Percentiles rank a stretch among this genome's conserved stretches.
Conservation (phyloP, 2,113 vertebrate genomes). For the Rallus limicola region DNA sequence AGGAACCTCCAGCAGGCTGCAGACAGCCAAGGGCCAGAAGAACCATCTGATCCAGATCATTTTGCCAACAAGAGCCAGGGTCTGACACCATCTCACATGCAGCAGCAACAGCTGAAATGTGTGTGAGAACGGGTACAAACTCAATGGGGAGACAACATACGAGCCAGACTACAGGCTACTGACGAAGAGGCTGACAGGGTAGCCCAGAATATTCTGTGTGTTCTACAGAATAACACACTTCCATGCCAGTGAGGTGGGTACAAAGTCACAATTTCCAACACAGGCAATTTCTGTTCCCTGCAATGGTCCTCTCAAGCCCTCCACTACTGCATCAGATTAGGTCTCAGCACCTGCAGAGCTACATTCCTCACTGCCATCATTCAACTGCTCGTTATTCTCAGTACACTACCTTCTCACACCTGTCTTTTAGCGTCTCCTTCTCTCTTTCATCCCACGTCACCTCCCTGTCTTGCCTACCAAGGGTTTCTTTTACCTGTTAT, state of each 20-base stretch:
- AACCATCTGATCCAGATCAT: background rate
- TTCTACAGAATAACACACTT: background rate
- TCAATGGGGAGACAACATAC: background rate
- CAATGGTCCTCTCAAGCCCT: background rate
- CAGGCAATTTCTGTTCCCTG: background rate
- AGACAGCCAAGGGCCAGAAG: background rate
- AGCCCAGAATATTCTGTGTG: too few species aligned
- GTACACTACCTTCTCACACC: background rate
- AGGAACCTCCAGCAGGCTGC: background rate
- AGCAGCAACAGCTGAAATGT: background rate
- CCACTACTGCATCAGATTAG: background rate
- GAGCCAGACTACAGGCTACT: background rate
- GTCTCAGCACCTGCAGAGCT: background rate
- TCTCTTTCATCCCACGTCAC: background rate
- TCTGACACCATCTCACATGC: background rate
- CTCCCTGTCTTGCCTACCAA: background rate
- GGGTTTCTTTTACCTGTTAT: background rate
- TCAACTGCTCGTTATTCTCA: background rate
- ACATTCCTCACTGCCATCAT: background rate
- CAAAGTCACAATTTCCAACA: background rate
- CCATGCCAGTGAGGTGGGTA: background rate
- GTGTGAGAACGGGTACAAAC: background rate
- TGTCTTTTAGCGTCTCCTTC: background rate
- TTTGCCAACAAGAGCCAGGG: background rate
- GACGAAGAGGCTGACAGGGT: background rate